A percentile compares a stretch with the other conserved stretches of the same genome.
These are phyloP conservation scores for Rattus norvegicus DNA, from an alignment of 2,113 vertebrate species.

Conservation along the genomic window GRCr8 NC_086020.1:153331501-153332000, in stretches of 20 bases:
- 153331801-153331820: background rate
- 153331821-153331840: background rate
- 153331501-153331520: background rate
- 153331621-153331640: background rate
- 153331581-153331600: background rate
- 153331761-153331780: background rate
- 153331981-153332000: slow-evolving; percentile 26
- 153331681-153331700: background rate
- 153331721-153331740: background rate
- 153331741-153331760: accelerated
- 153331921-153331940: background rate
- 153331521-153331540: background rate
- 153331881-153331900: slow-evolving; percentile 6
- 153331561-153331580: background rate
- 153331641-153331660: background rate
- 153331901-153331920: slow-evolving; percentile 28
- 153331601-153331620: background rate
- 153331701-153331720: background rate
- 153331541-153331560: background rate
- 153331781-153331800: background rate
- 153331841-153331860: background rate
- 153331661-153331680: background rate
- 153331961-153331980: slow-evolving; percentile 15
- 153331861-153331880: background rate
- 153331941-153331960: slow-evolving; percentile 8